A percentile compares a stretch with the other conserved stretches of the same genome.
phyloP scores from a whole-genome alignment of 2,113 vertebrate species.

The Catagonus wagneri region DNA sequence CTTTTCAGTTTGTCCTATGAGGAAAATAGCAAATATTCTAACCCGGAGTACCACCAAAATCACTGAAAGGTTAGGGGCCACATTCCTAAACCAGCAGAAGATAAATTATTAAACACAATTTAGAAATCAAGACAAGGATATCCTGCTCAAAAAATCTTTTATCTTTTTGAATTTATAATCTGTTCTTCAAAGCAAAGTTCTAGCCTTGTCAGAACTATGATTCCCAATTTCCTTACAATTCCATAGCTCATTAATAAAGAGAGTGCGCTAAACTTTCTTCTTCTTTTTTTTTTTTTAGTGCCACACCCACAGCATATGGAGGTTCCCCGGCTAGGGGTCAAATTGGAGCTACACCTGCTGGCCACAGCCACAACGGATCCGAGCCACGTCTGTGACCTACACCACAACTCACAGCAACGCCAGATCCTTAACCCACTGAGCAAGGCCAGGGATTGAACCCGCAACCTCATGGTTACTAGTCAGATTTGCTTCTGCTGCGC shows the following conservation, averaged over 20 bases:
- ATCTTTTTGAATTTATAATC: conserved; percentile 54
- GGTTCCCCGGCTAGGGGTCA: no score
- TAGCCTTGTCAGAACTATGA: conserved; percentile 9
- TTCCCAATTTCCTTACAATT: conserved; percentile 26
- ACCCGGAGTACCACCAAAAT: not conserved
- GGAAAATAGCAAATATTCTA: conserved; percentile 42
- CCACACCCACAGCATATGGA: no score
- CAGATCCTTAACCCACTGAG: no score
- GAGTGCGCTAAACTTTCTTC: no score
- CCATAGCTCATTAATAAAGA: not conserved
- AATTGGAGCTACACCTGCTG: no score
- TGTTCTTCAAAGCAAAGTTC: conserved; percentile 37
- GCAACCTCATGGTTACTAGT: no score
- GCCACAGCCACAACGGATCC: no score
- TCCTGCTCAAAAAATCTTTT: not conserved
- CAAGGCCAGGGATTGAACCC: no score
- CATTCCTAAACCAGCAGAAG: conserved; percentile 8
- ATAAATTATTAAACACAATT: conserved; percentile 47
- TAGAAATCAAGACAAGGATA: conserved; percentile 43
- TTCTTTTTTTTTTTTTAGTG: no score
- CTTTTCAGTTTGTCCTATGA: not conserved
- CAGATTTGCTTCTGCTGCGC: no score
- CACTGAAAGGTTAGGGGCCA: not conserved
- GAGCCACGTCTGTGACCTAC: no score
- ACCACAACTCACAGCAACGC: no score